Percentiles rank a stretch among this genome's conserved stretches.
Evolutionary conservation across 2,888 invertebrate species (phyloP).

Genomic region (Syritta pipiens): DNA sequence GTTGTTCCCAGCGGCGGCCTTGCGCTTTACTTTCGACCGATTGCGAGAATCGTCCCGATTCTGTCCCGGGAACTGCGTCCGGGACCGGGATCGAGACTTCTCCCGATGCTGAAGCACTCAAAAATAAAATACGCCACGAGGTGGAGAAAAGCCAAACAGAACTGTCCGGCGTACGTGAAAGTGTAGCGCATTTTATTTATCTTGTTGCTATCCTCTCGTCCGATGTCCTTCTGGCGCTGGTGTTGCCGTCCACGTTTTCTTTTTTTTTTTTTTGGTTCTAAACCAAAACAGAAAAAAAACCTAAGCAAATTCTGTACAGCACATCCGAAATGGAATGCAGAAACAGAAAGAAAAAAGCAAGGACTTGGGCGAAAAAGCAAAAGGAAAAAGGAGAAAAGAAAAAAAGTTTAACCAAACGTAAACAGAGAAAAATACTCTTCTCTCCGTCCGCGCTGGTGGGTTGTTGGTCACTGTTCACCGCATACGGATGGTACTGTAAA

Average conservation of each 20-base stretch:
- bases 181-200: conserved; percentile 41
- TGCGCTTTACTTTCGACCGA: conserved; percentile 20
- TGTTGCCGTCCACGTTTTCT: conserved; percentile 10
- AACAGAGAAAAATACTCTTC: conserved; percentile 53
- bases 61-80: neutral
- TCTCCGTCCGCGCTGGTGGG: conserved; percentile 33
- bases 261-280: conserved; percentile 4
- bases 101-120: conserved; percentile 13
- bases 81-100: neutral
- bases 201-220: conserved; percentile 27
- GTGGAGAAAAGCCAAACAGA: conserved; percentile 53
- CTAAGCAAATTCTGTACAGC: conserved; percentile 47
- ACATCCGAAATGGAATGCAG: conserved; percentile 59
- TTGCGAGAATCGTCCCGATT: conserved; percentile 7
- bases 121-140: conserved; percentile 40
- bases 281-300: conserved; percentile 2
- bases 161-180: conserved; percentile 46
- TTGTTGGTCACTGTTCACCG: conserved; percentile 61
- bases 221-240: conserved; percentile 17
- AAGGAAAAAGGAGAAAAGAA: neutral
- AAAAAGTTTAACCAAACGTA: conserved; percentile 52
- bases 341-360: conserved; percentile 12
- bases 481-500: conserved; percentile 58
- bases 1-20: conserved; percentile 38
- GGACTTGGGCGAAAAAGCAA: conserved; percentile 15